These are phyloP conservation scores for Microchirus variegatus DNA, from an alignment of 2,797 vertebrate genomes.

Conservation along the genomic window DNA sequence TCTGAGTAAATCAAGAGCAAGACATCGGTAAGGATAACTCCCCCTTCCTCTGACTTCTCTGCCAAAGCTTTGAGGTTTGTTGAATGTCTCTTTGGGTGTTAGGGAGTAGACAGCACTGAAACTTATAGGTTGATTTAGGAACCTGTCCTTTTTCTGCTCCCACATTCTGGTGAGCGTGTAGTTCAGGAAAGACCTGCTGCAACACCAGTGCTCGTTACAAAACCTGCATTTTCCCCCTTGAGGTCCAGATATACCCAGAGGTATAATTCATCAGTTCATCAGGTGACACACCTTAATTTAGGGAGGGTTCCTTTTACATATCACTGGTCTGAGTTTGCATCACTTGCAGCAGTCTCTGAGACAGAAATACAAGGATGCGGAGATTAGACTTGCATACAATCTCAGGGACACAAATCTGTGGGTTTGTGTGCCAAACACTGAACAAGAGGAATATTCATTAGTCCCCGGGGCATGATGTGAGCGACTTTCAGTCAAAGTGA, in stretches of 20 bases:
- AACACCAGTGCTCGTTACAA: background rate
- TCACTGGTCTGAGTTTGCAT: background rate
- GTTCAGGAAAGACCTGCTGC: constrained; percentile 28
- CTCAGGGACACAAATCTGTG: constrained; percentile 15
- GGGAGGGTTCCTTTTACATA: no score
- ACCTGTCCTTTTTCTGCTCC: background rate
- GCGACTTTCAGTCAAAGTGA: background rate
- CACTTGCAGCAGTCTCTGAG: constrained; percentile 2
- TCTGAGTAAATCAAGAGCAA: no score
- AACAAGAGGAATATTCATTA: constrained; percentile 2
- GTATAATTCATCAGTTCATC: background rate
- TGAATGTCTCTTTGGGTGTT: constrained; percentile 13
- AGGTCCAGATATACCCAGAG: background rate
- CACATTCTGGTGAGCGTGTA: constrained; percentile 8
- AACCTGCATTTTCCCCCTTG: background rate
- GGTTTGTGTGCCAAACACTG: constrained; percentile 18
- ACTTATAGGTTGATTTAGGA: constrained; percentile 5
- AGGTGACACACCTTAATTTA: background rate
- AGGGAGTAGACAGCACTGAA: constrained; percentile 14
- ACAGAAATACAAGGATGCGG: background rate
- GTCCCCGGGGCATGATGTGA: background rate
- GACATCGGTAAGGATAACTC: no score
- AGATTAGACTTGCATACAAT: constrained; percentile 1
- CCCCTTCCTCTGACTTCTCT: constrained; percentile 5
- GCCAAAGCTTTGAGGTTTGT: constrained; percentile 3